Conservation (phyloP, 2,888 invertebrate genomes). For the Eumerus sabulonum region DNA sequence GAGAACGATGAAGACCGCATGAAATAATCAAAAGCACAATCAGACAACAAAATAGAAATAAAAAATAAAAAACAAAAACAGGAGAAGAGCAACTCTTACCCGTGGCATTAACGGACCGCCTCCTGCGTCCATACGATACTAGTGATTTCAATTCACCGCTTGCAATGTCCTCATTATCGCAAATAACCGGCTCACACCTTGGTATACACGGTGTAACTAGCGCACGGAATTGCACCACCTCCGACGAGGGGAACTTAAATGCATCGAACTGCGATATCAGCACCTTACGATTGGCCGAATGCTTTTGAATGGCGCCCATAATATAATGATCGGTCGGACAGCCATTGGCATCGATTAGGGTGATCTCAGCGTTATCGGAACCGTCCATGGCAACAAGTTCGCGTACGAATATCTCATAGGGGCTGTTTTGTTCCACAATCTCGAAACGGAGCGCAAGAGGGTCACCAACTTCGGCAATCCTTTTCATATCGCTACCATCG, state of each 20-base stretch:
- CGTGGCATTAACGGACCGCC: constrained; percentile 83
- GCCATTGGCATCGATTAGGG: constrained; percentile 93
- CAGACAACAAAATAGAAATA: constrained; percentile 35
- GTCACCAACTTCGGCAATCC: constrained; percentile 95
- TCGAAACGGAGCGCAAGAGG: constrained; percentile 94
- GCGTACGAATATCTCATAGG: constrained; percentile 96
- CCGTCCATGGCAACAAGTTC: constrained; percentile 97
- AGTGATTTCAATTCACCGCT: constrained; percentile 91
- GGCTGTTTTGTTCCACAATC: constrained; percentile 94
- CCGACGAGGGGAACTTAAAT: constrained; percentile 97
- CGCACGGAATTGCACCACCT: constrained; percentile 96
- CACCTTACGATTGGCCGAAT: constrained; percentile 89
- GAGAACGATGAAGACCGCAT: constrained; percentile 41
- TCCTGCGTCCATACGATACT: constrained; percentile 90
- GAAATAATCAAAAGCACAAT: constrained; percentile 56
- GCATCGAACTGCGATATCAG: constrained; percentile 95
- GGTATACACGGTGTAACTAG: constrained; percentile 96
- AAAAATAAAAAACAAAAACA: not conserved
- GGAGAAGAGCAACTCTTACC: constrained; percentile 72
- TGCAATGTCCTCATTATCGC: constrained; percentile 87
- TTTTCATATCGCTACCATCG: constrained; percentile 90
- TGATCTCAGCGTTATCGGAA: constrained; percentile 94
- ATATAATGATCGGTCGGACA: constrained; percentile 96
- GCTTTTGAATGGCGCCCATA: constrained; percentile 95
- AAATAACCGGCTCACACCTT: constrained; percentile 94